Base-by-base conservation (phyloP, 2,888 invertebrate genomes). In the Nephrotoma guestfalica region DNA sequence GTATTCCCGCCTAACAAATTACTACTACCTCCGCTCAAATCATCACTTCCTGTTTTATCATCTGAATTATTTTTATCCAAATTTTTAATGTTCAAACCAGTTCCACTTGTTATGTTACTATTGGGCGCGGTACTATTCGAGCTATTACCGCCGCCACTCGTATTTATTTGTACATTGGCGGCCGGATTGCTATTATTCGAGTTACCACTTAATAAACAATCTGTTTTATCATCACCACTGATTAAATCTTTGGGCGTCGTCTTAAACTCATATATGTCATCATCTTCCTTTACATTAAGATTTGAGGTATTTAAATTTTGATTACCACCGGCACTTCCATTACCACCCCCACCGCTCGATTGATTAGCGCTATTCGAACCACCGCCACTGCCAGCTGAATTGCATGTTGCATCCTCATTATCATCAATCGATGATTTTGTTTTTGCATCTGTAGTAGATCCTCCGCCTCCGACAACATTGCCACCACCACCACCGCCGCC, bases 161-260 rank as follows among this genome's bases (percentile, higher is more conserved):
- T 11, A 71, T 30, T 71, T 71, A 30, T 83, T 85, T n/a, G 87
- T 41, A 6, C 18, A 71, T 71, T 71, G 5, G 71, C 7, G 4
- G 30, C 30, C 30, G 71, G 4, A 71, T 30, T 71, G 43, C 51
- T 41, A 43, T 6, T n/a, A 47, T 15, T 15, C 41, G 43, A n/a
- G 18, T 51, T 89, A 9, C 88, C 88, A 57, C 57, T 87, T 87
- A 88, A 88, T 18, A 88, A 87, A 30, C 86, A 43, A 83, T 89
- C 88, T 42, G 86, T 85, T 87, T 89, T 89, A 7, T 89, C 89
- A 43, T 89, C 89, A 42, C 86, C 87, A 0, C 87, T 87, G 85
- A 85, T 87, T 15, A 88, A 87, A 57, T 89, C 89, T 87, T 89
- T 89, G 4, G 88, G 88, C n/a, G 88, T 89, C 42, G 88, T 88